These are phyloP conservation scores for Suricata suricatta DNA, from an alignment of 2,113 vertebrate species.

Conservation along the genomic window DNA sequence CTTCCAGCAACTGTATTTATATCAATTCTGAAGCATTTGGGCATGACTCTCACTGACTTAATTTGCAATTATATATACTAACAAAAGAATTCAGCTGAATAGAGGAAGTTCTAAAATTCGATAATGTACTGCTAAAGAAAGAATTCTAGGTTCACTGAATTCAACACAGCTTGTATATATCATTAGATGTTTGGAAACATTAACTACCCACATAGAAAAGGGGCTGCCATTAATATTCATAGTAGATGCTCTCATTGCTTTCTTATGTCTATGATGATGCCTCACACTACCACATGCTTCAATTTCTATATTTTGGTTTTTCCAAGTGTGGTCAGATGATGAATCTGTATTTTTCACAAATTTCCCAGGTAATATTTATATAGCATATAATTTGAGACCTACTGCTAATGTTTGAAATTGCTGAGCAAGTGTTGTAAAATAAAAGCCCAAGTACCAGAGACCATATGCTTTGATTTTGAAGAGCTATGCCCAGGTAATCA, in stretches of 20 bases:
- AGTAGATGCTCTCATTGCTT: neutral
- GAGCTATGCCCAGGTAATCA: neutral
- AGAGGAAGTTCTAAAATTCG: neutral
- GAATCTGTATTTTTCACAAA: conserved; percentile 21
- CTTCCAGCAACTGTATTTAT: neutral
- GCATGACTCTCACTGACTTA: neutral
- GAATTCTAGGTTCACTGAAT: neutral
- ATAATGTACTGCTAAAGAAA: neutral
- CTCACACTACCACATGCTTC: neutral
- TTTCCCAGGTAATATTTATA: conserved; percentile 46
- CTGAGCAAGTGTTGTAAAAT: neutral
- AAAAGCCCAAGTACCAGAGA: neutral
- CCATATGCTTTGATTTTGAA: neutral
- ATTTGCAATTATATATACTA: neutral
- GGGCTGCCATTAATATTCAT: neutral
- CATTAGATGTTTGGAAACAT: neutral
- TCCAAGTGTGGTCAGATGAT: neutral
- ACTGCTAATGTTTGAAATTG: neutral
- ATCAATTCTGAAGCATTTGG: neutral
- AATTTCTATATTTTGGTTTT: neutral
- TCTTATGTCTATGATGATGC: neutral
- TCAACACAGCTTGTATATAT: neutral
- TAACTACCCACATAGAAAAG: neutral
- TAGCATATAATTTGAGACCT: neutral
- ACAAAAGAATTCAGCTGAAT: neutral